phyloP scores from a whole-genome alignment of 1,140 invertebrate genomes.

The Mycetomoellerius zeteki region DNA sequence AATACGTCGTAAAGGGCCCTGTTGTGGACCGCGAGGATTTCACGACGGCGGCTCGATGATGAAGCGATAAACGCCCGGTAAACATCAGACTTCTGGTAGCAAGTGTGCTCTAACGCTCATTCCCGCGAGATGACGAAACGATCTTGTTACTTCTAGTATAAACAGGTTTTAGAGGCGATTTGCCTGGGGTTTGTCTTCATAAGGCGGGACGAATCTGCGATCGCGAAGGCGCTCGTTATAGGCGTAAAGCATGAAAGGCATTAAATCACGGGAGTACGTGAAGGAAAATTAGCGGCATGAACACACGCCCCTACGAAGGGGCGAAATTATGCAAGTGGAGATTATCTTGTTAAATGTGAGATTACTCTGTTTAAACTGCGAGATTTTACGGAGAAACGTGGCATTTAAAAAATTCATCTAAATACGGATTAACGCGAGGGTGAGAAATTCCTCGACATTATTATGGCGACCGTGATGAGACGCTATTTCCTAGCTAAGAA shows the following conservation, averaged over 20 bases:
- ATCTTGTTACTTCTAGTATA: conserved; percentile 37
- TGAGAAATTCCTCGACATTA: conserved; percentile 48
- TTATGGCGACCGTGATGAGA: conserved; percentile 53
- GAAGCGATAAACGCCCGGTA: conserved; percentile 50
- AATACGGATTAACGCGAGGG: conserved; percentile 33
- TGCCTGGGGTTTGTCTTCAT: conserved; percentile 21
- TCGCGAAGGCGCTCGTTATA: conserved; percentile 14
- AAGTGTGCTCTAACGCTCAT: conserved; percentile 11
- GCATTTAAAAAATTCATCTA: conserved; percentile 35
- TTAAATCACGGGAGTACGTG: conserved; percentile 9
- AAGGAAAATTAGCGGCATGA: conserved; percentile 43
- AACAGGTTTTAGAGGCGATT: conserved; percentile 45
- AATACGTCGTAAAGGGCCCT: conserved; percentile 45
- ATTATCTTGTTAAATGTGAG: conserved; percentile 30
- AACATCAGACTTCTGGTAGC: conserved; percentile 21
- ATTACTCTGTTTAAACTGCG: conserved; percentile 25
- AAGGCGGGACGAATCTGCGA: conserved; percentile 16
- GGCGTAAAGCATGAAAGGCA: neutral
- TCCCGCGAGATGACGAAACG: conserved; percentile 33
- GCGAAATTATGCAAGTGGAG: conserved; percentile 2
- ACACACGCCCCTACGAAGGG: neutral
- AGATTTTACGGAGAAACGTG: conserved; percentile 26
- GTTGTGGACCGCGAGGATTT: conserved; percentile 21
- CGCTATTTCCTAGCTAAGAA: conserved; percentile 28
- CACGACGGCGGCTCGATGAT: conserved; percentile 30